Evolutionary conservation across 2,113 vertebrate genomes (phyloP).

Genomic region (Conger conger): DNA sequence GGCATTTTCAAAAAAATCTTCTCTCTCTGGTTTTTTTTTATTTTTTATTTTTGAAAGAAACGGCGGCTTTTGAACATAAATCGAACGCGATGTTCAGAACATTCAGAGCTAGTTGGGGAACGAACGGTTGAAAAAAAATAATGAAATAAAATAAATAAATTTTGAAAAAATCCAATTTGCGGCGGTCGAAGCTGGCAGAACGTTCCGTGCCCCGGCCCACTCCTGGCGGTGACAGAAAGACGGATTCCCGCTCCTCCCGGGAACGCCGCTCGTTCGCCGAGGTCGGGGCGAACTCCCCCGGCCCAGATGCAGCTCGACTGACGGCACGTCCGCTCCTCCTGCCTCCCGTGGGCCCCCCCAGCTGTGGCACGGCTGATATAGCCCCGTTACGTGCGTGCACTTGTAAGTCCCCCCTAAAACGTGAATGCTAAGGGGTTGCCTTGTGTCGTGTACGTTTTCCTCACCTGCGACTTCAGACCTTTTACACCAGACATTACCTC

Average conservation of each 20-base stretch:
- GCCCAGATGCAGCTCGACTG: neutral
- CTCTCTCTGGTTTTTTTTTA: no score
- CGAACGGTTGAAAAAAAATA: neutral
- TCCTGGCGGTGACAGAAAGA: conserved; percentile 11
- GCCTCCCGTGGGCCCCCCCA: neutral
- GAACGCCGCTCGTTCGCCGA: neutral
- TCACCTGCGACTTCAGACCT: no score
- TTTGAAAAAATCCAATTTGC: conserved; percentile 20
- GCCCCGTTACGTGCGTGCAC: no score
- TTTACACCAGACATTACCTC: no score
- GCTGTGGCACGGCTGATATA: no score
- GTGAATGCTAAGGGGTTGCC: no score
- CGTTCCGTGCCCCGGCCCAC: neutral
- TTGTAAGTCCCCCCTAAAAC: no score
- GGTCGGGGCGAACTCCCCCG: neutral
- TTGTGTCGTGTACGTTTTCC: no score
- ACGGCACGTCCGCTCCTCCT: neutral
- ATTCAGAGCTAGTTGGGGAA: no score
- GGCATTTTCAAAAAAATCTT: no score
- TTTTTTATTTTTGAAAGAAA: neutral
- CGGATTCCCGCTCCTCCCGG: neutral
- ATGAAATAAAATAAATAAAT: neutral
- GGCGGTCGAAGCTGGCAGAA: neutral
- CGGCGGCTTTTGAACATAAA: neutral
- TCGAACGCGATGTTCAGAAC: neutral